Percentiles rank a stretch among this genome's conserved stretches.
These are phyloP conservation scores for Sisor rabdophorus DNA, from an alignment of 2,113 vertebrate species.

Conservation along the genomic window DNA sequence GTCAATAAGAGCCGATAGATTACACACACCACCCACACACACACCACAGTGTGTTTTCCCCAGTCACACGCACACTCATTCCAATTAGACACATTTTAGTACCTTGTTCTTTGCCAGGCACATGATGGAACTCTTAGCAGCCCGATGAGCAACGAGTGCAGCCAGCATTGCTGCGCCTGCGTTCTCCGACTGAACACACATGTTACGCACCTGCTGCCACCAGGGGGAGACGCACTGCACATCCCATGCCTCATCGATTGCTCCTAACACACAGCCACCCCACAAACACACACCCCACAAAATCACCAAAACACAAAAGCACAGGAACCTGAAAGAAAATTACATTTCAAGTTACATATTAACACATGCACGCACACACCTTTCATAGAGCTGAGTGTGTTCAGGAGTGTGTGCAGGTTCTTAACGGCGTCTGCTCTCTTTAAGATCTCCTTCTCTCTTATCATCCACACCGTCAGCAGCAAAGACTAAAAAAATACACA, in stretches of 20 bases:
- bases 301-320: not conserved
- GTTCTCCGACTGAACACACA: constrained; percentile 82
- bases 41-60: too few relatives aligned
- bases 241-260: constrained; percentile 87
- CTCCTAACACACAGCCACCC: constrained; percentile 63
- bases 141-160: constrained; percentile 79
- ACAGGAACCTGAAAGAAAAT: not conserved
- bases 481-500: constrained; percentile 72
- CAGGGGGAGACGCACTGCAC: constrained; percentile 88
- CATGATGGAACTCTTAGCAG: constrained; percentile 75
- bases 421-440: constrained; percentile 71
- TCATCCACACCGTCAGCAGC: constrained; percentile 87
- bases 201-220: constrained; percentile 92
- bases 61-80: constrained; percentile 1
- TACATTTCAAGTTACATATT: too few relatives aligned
- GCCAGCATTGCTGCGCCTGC: constrained; percentile 83
- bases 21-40: not conserved
- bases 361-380: constrained; percentile 63
- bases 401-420: constrained; percentile 79
- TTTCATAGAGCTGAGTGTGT: constrained; percentile 86
- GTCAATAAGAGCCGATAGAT: not conserved
- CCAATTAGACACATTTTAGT: not conserved
- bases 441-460: constrained; percentile 83
- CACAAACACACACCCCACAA: constrained; percentile 11
- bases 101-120: constrained; percentile 77